A percentile compares a stretch with the other conserved stretches of the same genome.
Conservation (phyloP, 2,113 vertebrate genomes). For the Oncorhynchus gorbuscha region DNA sequence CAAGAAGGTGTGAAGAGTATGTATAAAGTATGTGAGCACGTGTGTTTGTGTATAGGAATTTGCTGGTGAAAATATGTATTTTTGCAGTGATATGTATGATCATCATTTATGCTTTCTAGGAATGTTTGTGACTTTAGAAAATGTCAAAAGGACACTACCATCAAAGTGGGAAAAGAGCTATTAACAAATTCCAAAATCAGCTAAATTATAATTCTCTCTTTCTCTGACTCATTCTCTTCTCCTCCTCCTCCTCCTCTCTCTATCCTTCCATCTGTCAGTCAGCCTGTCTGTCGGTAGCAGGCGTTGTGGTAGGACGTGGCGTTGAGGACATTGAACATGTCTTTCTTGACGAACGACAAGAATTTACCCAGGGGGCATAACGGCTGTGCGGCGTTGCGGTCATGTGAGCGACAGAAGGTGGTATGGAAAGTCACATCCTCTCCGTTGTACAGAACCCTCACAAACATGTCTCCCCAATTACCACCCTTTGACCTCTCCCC, state of each 20-base stretch:
- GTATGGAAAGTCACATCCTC: slow-evolving; percentile 93
- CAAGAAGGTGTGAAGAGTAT: slow-evolving; percentile 13
- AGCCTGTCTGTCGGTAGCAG: slow-evolving; percentile 70
- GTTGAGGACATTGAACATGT: slow-evolving; percentile 88
- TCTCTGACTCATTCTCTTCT: neutral
- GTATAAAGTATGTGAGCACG: neutral
- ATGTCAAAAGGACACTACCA: slow-evolving; percentile 33
- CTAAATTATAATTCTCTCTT: neutral
- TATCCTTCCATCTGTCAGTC: slow-evolving; percentile 19
- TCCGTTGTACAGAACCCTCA: slow-evolving; percentile 92
- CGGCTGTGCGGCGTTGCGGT: slow-evolving; percentile 72
- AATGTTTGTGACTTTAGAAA: neutral
- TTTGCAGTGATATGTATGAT: too few relatives aligned
- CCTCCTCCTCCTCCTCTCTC: neutral
- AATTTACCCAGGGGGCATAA: slow-evolving; percentile 92
- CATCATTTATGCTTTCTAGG: neutral
- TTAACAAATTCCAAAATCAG: neutral
- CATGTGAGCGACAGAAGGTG: slow-evolving; percentile 83
- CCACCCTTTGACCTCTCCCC: slow-evolving; percentile 33
- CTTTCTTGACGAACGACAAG: slow-evolving; percentile 84
- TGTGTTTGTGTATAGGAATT: neutral
- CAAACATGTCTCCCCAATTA: slow-evolving; percentile 67
- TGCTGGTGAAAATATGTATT: too few relatives aligned
- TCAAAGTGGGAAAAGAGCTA: slow-evolving; percentile 24
- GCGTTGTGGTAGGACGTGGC: slow-evolving; percentile 87